These are phyloP conservation scores for Caenorhabditis latens DNA, from an alignment of 1,140 invertebrate species.

Conservation along the genomic window DNA sequence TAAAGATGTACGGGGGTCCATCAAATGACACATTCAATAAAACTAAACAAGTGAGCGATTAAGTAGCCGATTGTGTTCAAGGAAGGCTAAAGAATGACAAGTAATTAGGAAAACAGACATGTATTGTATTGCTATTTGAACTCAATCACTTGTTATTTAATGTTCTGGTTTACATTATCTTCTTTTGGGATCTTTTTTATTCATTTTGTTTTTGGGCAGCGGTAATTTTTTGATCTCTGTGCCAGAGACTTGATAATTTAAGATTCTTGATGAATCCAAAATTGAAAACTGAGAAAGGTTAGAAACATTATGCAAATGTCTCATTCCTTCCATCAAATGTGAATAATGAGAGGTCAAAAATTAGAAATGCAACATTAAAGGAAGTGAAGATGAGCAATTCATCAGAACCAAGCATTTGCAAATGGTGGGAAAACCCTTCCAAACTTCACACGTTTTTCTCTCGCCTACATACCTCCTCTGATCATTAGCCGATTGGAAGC, in stretches of 20 bases:
- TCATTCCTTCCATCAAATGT: neutral
- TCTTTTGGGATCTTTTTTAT: neutral
- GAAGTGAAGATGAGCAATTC: neutral
- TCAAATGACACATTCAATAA: constrained; percentile 53
- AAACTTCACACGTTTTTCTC: neutral
- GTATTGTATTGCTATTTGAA: neutral
- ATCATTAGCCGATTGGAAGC: constrained; percentile 37
- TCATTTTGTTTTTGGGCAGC: no score
- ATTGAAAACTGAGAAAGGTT: neutral
- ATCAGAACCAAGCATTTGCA: neutral
- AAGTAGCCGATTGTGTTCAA: constrained; percentile 10
- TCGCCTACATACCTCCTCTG: constrained; percentile 43
- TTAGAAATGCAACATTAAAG: neutral
- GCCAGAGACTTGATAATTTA: no score
- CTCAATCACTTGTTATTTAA: neutral
- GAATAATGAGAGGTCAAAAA: constrained; percentile 30
- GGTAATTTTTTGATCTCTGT: no score
- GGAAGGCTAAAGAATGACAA: neutral
- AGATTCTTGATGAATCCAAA: neutral
- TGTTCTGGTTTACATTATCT: neutral
- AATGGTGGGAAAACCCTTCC: neutral
- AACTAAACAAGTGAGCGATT: constrained; percentile 42
- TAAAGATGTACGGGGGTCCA: constrained; percentile 34
- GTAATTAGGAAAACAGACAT: constrained; percentile 25
- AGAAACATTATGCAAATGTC: neutral